phyloP scores from a whole-genome alignment of 2,113 vertebrate species.

The Diadophis punctatus region DNA sequence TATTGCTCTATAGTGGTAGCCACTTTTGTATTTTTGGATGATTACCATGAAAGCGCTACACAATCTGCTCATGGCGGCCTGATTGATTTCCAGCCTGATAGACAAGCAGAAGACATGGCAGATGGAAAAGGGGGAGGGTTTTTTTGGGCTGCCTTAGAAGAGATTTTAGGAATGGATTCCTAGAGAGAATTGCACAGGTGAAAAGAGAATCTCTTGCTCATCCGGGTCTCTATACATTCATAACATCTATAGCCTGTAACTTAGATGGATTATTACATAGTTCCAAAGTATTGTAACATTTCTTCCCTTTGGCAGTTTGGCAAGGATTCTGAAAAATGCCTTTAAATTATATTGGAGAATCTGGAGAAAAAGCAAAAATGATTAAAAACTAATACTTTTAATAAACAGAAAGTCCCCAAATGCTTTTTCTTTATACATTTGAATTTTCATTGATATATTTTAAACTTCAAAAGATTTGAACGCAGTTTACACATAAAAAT shows the following conservation, averaged over 20 bases:
- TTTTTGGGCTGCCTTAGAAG: background rate
- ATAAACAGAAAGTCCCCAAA: background rate
- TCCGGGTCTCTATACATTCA: background rate
- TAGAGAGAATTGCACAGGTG: conserved; percentile 2
- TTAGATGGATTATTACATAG: conserved; percentile 57
- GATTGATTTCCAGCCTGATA: background rate
- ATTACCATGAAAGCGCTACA: background rate
- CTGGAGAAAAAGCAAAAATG: background rate
- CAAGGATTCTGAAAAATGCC: background rate
- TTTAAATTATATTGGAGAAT: background rate
- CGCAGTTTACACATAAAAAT: background rate
- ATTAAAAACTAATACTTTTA: conserved; percentile 5
- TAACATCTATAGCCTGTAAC: background rate
- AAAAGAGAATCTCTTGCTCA: background rate
- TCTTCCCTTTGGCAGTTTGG: conserved; percentile 3
- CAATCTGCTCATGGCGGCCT: background rate
- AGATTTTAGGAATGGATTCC: background rate
- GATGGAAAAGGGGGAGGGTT: background rate
- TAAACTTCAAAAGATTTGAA: background rate
- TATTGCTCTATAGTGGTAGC: accelerated
- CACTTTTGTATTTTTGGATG: background rate
- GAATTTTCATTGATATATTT: background rate
- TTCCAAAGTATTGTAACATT: background rate
- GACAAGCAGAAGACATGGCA: background rate
- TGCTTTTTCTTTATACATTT: background rate